These are phyloP conservation scores for Crax fasciolata DNA, from an alignment of 2,797 vertebrate species.

Conservation along the genomic window DNA sequence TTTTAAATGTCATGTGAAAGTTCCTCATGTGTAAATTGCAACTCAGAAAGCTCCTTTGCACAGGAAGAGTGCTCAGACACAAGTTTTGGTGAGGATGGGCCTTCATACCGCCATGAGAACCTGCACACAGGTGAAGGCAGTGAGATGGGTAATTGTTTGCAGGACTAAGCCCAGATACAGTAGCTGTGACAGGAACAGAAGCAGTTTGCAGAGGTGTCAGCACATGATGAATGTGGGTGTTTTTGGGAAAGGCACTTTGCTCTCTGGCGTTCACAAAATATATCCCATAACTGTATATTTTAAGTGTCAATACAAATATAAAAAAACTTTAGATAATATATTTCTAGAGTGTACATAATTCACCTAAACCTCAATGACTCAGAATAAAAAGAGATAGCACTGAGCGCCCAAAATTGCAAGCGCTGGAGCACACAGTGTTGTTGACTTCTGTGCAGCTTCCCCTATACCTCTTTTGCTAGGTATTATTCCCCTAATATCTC, in stretches of 20 bases:
- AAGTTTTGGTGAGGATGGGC: background rate
- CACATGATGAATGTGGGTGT: background rate
- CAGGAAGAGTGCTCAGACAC: background rate
- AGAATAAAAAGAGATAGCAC: conserved; percentile 13
- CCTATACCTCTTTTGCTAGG: background rate
- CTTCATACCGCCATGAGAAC: background rate
- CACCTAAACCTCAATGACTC: background rate
- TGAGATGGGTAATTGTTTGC: background rate
- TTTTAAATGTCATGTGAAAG: background rate
- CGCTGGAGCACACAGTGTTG: background rate
- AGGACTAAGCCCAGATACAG: background rate
- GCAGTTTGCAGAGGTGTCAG: background rate
- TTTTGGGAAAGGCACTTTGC: background rate
- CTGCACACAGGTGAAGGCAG: background rate
- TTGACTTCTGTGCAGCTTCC: background rate
- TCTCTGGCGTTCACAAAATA: conserved; percentile 29
- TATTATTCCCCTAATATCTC: background rate
- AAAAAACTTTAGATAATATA: conserved; percentile 1
- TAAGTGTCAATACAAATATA: conserved; percentile 26
- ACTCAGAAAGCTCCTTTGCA: background rate
- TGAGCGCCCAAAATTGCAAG: background rate
- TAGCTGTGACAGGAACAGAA: background rate
- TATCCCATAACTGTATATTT: background rate
- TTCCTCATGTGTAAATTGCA: background rate
- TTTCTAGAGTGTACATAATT: conserved; percentile 16